Conservation (phyloP, 2,888 invertebrate species). For the Desoria tigrina region DNA sequence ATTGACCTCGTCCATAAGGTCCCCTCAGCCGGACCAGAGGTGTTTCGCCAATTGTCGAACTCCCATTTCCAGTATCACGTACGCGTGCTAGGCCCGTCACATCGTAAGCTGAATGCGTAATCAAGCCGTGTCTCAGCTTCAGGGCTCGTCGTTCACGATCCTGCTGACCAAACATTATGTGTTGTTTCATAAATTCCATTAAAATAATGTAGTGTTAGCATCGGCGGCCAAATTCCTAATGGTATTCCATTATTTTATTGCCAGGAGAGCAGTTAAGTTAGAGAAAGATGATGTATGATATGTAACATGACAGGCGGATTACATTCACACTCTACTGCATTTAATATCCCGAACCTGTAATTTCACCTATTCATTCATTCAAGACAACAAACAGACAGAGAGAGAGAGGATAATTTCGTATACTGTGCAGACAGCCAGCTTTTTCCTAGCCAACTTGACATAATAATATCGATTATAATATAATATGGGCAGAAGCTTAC, state of each 20-base stretch:
- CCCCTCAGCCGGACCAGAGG: slow-evolving; percentile 67
- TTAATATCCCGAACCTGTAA: slow-evolving; percentile 4
- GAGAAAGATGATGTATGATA: slow-evolving; percentile 1
- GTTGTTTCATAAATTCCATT: too few relatives aligned
- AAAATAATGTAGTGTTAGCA: too few relatives aligned
- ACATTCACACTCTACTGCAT: slow-evolving; percentile 3
- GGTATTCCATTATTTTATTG: too few relatives aligned
- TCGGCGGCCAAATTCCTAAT: too few relatives aligned
- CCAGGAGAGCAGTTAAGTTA: too few relatives aligned
- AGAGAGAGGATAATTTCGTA: too few relatives aligned
- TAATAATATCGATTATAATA: too few relatives aligned
- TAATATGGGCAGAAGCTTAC: too few relatives aligned
- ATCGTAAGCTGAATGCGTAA: slow-evolving; percentile 70
- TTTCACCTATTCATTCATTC: neutral
- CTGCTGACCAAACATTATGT: slow-evolving; percentile 55
- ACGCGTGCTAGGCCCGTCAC: slow-evolving; percentile 67
- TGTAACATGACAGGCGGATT: slow-evolving; percentile 1
- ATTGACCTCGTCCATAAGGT: slow-evolving; percentile 68
- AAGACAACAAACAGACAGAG: too few relatives aligned
- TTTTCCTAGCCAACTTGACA: too few relatives aligned
- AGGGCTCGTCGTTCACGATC: slow-evolving; percentile 63
- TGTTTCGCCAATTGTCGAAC: slow-evolving; percentile 61
- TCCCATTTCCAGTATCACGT: slow-evolving; percentile 58
- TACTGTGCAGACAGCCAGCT: too few relatives aligned
- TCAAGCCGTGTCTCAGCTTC: slow-evolving; percentile 65